Conservation (phyloP, 2,888 invertebrate genomes). For the Magallana nippona region DNA sequence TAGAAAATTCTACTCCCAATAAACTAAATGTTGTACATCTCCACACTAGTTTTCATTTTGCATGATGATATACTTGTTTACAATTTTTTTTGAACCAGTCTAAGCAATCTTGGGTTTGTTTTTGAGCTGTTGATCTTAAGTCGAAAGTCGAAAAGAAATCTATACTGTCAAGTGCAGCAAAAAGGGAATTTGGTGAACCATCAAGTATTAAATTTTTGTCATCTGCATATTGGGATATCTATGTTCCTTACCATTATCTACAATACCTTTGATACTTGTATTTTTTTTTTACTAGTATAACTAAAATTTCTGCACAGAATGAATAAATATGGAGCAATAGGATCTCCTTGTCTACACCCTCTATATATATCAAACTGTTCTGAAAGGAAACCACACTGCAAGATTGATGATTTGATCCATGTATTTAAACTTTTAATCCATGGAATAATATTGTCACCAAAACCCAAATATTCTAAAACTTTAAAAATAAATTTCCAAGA, state of each 20-base stretch:
- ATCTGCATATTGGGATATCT: neutral
- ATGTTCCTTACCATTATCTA: neutral
- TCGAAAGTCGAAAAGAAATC: neutral
- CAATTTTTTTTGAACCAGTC: neutral
- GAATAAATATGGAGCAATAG: neutral
- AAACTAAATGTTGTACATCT: neutral
- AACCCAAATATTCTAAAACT: neutral
- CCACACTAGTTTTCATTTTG: neutral
- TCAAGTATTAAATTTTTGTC: neutral
- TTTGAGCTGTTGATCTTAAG: neutral
- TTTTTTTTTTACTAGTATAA: neutral
- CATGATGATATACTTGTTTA: neutral
- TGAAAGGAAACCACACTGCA: neutral
- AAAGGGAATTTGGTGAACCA: neutral
- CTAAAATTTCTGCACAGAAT: conserved; percentile 5
- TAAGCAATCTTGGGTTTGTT: neutral
- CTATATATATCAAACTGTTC: neutral
- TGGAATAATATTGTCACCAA: neutral
- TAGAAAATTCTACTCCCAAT: neutral
- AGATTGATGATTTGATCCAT: neutral
- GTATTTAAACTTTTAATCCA: neutral
- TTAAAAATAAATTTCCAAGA: neutral
- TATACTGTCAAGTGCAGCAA: neutral
- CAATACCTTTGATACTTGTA: neutral
- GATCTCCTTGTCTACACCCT: neutral